Conservation (phyloP, 2,888 invertebrate species). For the Cantharis nigra region DNA sequence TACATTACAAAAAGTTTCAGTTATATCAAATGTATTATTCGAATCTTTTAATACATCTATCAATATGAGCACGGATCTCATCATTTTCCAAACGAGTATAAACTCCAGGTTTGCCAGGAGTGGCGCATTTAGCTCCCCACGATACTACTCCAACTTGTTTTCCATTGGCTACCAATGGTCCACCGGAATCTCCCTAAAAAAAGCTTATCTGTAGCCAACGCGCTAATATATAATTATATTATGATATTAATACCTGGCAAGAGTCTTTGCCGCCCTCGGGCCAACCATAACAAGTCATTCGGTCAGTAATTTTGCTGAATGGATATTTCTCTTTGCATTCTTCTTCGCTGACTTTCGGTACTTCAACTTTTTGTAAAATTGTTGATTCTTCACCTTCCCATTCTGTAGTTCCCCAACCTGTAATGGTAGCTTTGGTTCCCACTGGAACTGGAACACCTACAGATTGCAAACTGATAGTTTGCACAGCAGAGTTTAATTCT, state of each 20-base stretch:
- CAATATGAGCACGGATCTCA: neutral
- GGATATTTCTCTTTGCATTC: neutral
- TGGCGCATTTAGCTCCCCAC: slow-evolving; percentile 3
- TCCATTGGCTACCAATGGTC: slow-evolving; percentile 3
- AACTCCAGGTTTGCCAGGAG: neutral
- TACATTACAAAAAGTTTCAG: no score
- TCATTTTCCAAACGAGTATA: neutral
- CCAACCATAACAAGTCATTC: slow-evolving; percentile 5
- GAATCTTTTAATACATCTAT: neutral
- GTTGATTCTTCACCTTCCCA: neutral
- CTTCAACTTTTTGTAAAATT: slow-evolving; percentile 1
- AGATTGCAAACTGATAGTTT: neutral
- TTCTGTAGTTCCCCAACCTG: neutral
- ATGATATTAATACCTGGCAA: slow-evolving; percentile 7
- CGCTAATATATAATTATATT: neutral
- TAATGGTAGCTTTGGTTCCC: neutral
- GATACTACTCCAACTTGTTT: slow-evolving; percentile 2
- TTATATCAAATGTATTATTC: neutral
- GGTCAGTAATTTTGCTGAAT: neutral
- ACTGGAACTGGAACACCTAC: neutral
- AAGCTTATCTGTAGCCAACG: neutral
- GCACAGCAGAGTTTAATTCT: neutral
- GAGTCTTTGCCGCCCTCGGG: slow-evolving; percentile 2
- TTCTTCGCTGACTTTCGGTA: neutral
- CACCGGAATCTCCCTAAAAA: slow-evolving; percentile 10